These are phyloP conservation scores for Diarsia rubi DNA, from an alignment of 2,888 invertebrate species.

Conservation along the genomic window DNA sequence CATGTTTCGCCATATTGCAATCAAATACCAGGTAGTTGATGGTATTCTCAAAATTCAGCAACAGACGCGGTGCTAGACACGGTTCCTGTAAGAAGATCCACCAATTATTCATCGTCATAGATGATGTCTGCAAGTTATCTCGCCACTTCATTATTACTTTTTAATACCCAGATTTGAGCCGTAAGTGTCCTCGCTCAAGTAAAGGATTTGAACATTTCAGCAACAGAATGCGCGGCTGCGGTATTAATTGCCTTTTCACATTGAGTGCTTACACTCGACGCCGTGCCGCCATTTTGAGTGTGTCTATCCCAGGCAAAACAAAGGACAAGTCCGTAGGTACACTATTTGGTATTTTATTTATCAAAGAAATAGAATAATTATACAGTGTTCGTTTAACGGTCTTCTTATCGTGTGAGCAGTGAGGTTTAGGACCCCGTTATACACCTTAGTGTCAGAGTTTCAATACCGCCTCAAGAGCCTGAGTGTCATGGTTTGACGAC, in stretches of 20 bases:
- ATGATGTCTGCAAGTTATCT: conserved; percentile 74
- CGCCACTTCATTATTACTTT: conserved; percentile 83
- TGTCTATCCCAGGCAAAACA: conserved; percentile 62
- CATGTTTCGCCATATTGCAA: conserved; percentile 36
- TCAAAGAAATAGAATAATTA: background rate
- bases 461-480: no score
- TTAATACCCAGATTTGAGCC: conserved; percentile 78
- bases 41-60: conserved; percentile 74
- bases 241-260: conserved; percentile 69
- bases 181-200: conserved; percentile 56
- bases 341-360: conserved; percentile 7
- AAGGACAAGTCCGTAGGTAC: conserved; percentile 39
- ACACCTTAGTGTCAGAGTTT: no score
- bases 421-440: no score
- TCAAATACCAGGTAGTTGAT: conserved; percentile 68
- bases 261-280: conserved; percentile 62
- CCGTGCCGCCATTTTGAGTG: conserved; percentile 60
- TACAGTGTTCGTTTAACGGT: background rate
- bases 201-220: conserved; percentile 63
- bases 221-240: conserved; percentile 57
- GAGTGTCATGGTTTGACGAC: no score
- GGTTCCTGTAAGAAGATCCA: conserved; percentile 75
- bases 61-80: conserved; percentile 67
- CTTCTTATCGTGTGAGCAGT: no score
- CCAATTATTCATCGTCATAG: conserved; percentile 85